These are phyloP conservation scores for Zaprionus taronus DNA, from an alignment of 1,140 invertebrate genomes.

Conservation along the genomic window DNA sequence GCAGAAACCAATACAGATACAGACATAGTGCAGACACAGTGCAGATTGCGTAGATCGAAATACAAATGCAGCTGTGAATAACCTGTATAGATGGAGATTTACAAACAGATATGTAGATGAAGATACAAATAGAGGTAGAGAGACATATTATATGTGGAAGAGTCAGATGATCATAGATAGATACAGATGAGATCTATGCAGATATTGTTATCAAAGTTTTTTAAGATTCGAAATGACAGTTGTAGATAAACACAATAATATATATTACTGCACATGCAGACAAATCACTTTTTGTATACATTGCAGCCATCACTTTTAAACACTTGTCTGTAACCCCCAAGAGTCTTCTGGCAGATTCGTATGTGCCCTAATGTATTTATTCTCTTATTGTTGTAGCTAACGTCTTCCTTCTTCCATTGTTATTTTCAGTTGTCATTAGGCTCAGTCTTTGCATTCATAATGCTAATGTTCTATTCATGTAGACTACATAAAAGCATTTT, in stretches of 20 bases:
- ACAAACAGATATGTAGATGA: neutral
- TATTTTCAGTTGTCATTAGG: slow-evolving; percentile 34
- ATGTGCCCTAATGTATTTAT: slow-evolving; percentile 26
- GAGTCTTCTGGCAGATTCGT: neutral
- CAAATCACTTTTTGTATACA: neutral
- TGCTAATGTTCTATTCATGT: slow-evolving; percentile 78
- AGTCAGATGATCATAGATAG: too few relatives aligned
- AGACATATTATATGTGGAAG: neutral
- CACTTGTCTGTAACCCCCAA: slow-evolving; percentile 7
- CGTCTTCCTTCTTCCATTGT: slow-evolving; percentile 13
- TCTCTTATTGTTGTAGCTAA: slow-evolving; percentile 31
- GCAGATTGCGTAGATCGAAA: neutral
- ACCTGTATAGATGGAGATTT: neutral
- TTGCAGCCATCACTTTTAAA: neutral
- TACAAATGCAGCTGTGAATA: neutral
- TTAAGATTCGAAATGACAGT: too few relatives aligned
- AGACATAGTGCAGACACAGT: neutral
- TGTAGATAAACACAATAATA: too few relatives aligned
- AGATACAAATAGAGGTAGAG: neutral
- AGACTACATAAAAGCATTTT: slow-evolving; percentile 50
- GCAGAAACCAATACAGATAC: neutral
- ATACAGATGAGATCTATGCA: too few relatives aligned
- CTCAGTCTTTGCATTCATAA: slow-evolving; percentile 37
- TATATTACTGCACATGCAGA: neutral
- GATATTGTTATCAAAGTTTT: neutral